phyloP scores from a whole-genome alignment of 2,113 vertebrate species.

The Leucopsar rothschildi region DNA sequence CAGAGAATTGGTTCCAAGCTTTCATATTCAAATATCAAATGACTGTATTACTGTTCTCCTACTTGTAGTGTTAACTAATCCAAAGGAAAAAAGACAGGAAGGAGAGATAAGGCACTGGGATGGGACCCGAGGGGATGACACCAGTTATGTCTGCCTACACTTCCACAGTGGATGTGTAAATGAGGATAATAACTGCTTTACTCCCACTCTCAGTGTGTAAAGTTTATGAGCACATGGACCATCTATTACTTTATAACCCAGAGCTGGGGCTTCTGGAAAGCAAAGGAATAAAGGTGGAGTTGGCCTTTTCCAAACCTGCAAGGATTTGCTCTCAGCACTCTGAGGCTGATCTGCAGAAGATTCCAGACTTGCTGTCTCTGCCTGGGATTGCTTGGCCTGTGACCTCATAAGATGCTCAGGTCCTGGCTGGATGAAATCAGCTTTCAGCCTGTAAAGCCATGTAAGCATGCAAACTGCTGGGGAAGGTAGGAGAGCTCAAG shows the following conservation, averaged over 20 bases:
- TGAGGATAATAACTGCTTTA: neutral
- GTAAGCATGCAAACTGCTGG: neutral
- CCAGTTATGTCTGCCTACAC: neutral
- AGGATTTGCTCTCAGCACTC: neutral
- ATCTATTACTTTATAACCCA: neutral
- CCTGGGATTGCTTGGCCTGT: neutral
- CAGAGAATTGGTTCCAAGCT: neutral
- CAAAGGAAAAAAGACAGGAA: neutral
- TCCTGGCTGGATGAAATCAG: neutral
- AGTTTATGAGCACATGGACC: neutral
- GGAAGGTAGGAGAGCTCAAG: slow-evolving; percentile 3
- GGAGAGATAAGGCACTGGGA: neutral
- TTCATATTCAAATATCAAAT: neutral
- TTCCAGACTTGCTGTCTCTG: neutral
- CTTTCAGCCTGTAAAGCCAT: neutral
- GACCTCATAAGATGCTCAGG: neutral
- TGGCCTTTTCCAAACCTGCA: neutral
- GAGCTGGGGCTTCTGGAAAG: neutral
- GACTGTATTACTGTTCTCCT: neutral
- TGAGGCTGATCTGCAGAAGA: neutral
- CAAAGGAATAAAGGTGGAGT: neutral
- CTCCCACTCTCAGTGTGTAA: neutral
- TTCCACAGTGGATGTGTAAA: neutral
- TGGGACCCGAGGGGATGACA: neutral
- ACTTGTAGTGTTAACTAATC: neutral